phyloP scores from a whole-genome alignment of 2,797 vertebrate genomes.

The Pantherophis vulpinus region DNA sequence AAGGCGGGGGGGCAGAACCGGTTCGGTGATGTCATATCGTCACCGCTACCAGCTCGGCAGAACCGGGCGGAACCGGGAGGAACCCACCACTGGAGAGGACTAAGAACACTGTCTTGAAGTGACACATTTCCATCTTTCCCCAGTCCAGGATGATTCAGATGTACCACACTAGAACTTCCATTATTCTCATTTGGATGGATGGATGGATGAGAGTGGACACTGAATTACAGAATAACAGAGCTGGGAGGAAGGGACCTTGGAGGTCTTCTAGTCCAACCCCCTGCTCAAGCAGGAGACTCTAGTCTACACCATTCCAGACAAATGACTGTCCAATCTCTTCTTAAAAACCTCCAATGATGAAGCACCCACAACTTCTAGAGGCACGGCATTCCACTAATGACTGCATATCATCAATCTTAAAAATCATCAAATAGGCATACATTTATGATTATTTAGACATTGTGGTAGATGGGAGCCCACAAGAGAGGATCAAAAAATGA shows the following conservation, averaged over 20 bases:
- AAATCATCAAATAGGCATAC: neutral
- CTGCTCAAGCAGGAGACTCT: neutral
- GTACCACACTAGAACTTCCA: neutral
- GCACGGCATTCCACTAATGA: neutral
- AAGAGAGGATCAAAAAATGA: neutral
- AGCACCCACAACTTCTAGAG: neutral
- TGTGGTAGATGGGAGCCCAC: neutral
- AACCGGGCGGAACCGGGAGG: too few species aligned
- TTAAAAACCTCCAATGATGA: neutral
- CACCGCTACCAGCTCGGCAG: too few species aligned
- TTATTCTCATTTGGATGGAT: neutral
- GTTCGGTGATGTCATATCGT: too few species aligned
- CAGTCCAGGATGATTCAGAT: neutral
- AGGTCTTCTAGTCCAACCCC: neutral
- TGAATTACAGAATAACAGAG: neutral
- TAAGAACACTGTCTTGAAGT: neutral
- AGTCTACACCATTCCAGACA: neutral
- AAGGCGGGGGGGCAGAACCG: too few species aligned
- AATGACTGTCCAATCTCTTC: neutral
- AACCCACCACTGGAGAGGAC: neutral
- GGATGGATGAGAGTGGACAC: neutral
- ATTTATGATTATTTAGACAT: neutral
- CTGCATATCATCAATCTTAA: neutral
- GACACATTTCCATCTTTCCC: neutral
- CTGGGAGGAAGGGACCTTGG: neutral